Evolutionary conservation across 2,113 vertebrate species (phyloP).

Genomic region (Machaerirhynchus nigripectus): DNA sequence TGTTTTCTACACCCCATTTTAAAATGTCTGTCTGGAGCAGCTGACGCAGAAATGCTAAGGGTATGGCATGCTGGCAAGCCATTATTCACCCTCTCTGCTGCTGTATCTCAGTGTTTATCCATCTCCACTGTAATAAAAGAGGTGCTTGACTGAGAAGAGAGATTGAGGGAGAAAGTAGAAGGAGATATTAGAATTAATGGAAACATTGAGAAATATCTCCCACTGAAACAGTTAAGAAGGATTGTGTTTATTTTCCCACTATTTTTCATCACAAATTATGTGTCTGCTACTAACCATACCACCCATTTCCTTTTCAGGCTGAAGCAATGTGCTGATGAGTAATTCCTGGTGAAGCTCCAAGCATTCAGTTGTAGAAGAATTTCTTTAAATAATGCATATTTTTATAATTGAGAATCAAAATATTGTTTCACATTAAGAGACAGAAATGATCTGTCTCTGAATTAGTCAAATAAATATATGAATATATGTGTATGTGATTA

Average conservation of each 20-base stretch:
- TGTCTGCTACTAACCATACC: neutral
- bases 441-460: neutral
- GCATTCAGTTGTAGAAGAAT: neutral
- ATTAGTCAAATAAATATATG: neutral
- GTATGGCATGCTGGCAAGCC: accelerated
- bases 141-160: neutral
- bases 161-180: neutral
- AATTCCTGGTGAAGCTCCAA: neutral
- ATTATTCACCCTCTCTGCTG: neutral
- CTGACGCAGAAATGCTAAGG: neutral
- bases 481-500: neutral
- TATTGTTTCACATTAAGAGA: neutral
- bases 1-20: neutral
- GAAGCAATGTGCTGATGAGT: neutral
- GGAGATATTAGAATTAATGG: neutral
- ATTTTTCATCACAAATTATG: neutral
- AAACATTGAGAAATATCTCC: neutral
- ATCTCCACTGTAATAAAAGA: neutral
- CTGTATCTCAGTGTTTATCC: neutral
- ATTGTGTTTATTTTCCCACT: neutral
- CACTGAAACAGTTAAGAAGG: neutral
- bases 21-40: neutral
- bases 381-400: neutral
- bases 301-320: neutral
- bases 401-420: neutral